Evolutionary conservation across 1,140 invertebrate genomes (phyloP), one percentile per base, ranked within the genome.

Genomic region (Uloborus diversus): DNA sequence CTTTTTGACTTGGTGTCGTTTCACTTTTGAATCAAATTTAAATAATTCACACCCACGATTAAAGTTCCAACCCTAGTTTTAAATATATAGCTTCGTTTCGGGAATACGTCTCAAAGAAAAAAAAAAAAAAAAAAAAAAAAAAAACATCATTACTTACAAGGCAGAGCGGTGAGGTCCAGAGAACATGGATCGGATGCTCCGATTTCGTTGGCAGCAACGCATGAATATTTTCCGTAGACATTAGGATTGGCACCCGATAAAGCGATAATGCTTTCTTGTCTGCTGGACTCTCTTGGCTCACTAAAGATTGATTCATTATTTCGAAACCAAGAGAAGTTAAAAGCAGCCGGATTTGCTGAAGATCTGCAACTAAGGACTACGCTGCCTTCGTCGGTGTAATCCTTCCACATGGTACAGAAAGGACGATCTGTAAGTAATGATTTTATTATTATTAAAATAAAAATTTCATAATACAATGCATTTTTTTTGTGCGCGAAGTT

Each of bases 271-370:
- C 71, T 76, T 42, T 80, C 79, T 11, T 71, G 64, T 4, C 59
- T 30, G 14, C 32, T 59, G 23, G 25, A 49, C 4, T 70, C 79
- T n/a, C 59, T 33, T 0, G 59, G 64, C 28, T 80, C 66, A 37
- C 68, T 71, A 35, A 71, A 70, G 25, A 83, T 68, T n/a, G 80
- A 82, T 23, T 59, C 68, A 47, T 87, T 87, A 85, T 94, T 92
- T 70, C 94, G 89, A 82, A 91, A 92, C 94, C 94, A 96, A 27
- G 89, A 90, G 87, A 96, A 96, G 66, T 91, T 89, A 27, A 94
- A 93, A 83, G 93, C 90, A 66, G 89, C 86, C 0, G 95, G 95
- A 88, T 95, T 95, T 30, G 94, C 94, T 35, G 89, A 87, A 1
- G 92, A 93, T 30, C 91, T 92, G 85, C 95, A 97, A 14, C 93